Evolutionary conservation across 23 tunicate species (phyloP).

Genomic region (Halocynthia aurantium): DNA sequence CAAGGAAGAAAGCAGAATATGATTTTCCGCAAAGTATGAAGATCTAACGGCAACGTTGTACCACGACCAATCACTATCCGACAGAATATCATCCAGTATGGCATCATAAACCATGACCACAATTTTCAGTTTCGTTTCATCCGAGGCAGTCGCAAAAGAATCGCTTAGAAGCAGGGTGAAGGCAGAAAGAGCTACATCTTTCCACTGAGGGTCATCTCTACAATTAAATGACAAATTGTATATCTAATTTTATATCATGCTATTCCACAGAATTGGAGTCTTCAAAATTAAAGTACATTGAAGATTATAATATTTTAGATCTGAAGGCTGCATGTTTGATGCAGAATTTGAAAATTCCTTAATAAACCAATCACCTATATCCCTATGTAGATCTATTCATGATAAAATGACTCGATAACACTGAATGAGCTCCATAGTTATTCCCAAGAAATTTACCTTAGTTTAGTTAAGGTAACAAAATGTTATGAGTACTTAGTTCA

Average conservation of each 20-base stretch:
- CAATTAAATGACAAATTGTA: background rate
- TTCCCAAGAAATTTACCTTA: too few relatives aligned
- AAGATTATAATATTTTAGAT: too few relatives aligned
- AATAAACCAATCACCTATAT: too few relatives aligned
- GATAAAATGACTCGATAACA: too few relatives aligned
- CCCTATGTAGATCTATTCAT: too few relatives aligned
- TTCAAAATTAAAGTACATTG: too few relatives aligned
- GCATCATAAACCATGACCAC: background rate
- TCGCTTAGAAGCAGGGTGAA: background rate
- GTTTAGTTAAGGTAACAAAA: too few relatives aligned
- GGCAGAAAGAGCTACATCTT: background rate
- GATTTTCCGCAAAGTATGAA: background rate
- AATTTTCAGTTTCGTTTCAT: background rate
- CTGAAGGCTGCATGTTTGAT: too few relatives aligned
- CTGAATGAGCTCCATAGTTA: too few relatives aligned
- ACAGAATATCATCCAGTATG: background rate
- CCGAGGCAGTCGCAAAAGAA: background rate
- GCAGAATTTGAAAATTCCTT: too few relatives aligned
- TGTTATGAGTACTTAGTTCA: too few relatives aligned
- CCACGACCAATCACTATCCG: background rate
- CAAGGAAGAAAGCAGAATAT: background rate
- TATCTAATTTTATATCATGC: background rate
- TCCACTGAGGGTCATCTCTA: background rate
- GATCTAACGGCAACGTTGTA: background rate
- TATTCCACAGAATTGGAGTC: background rate